phyloP scores from a whole-genome alignment of 1,140 invertebrate species.

The Argopecten irradians region DNA sequence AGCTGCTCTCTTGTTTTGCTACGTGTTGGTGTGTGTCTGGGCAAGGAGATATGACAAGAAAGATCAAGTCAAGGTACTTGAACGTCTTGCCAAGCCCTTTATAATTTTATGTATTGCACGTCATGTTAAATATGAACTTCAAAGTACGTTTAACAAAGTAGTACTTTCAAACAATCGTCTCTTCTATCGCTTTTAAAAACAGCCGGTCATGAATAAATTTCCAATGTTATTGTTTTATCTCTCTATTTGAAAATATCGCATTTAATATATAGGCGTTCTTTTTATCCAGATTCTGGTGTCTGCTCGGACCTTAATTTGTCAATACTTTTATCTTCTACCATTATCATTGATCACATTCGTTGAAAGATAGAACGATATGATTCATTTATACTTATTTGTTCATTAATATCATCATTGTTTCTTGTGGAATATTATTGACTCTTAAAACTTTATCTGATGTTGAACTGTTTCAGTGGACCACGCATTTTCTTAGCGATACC shows the following conservation, averaged over 20 bases:
- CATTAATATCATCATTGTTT: not conserved
- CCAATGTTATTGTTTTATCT: too few species aligned
- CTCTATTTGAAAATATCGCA: too few species aligned
- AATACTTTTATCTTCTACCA: too few species aligned
- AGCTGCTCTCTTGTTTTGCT: constrained; percentile 74
- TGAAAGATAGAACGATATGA: not conserved
- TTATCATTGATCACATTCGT: not conserved
- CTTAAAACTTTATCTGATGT: constrained; percentile 12
- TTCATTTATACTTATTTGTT: not conserved
- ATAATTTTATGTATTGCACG: not conserved
- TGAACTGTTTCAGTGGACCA: constrained; percentile 62
- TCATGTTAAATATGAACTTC: not conserved
- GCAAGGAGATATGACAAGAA: constrained; percentile 74
- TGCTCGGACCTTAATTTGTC: too few species aligned
- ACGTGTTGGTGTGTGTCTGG: constrained; percentile 75
- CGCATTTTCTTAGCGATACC: constrained; percentile 68
- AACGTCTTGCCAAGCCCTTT: not conserved
- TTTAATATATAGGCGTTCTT: too few species aligned
- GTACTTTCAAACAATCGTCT: too few species aligned
- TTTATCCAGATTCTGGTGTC: too few species aligned
- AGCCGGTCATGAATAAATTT: too few species aligned
- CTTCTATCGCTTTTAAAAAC: too few species aligned
- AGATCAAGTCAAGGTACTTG: constrained; percentile 24
- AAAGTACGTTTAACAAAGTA: too few species aligned
- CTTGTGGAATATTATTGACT: not conserved